Percentiles rank a stretch among this genome's conserved stretches.
Conservation (phyloP, 2,113 vertebrate species). For the Oxygymnocypris stewartii region DNA sequence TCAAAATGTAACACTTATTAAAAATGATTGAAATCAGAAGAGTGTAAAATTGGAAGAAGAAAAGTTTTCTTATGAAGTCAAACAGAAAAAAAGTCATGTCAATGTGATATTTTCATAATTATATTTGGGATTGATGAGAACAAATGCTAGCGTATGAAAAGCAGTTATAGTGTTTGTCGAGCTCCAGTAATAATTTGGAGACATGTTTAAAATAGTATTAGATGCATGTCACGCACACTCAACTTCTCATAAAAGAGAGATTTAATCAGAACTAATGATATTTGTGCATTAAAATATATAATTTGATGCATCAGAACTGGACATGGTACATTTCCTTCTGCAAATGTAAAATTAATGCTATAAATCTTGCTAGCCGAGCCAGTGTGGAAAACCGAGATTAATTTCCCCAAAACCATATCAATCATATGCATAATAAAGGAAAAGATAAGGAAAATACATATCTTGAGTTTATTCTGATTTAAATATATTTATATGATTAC, state of each 20-base stretch:
- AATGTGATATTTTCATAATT: background rate
- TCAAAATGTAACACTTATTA: no score
- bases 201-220: constrained; percentile 6
- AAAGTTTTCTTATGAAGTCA: background rate
- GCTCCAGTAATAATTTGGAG: background rate
- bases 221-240: constrained; percentile 7
- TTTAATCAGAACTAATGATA: background rate
- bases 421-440: background rate
- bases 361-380: background rate
- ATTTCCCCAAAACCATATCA: background rate
- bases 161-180: background rate
- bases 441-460: background rate
- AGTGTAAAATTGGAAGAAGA: no score
- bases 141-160: background rate
- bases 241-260: background rate
- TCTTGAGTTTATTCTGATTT: background rate
- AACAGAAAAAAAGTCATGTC: background rate
- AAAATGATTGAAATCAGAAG: no score
- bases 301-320: constrained; percentile 20
- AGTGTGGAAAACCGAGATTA: background rate
- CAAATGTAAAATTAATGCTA: constrained; percentile 24
- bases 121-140: background rate
- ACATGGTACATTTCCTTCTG: background rate
- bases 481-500: background rate
- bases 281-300: constrained; percentile 12